Evolutionary conservation across 1,140 invertebrate species (phyloP).

Genomic region (Procambarus virginalis): DNA sequence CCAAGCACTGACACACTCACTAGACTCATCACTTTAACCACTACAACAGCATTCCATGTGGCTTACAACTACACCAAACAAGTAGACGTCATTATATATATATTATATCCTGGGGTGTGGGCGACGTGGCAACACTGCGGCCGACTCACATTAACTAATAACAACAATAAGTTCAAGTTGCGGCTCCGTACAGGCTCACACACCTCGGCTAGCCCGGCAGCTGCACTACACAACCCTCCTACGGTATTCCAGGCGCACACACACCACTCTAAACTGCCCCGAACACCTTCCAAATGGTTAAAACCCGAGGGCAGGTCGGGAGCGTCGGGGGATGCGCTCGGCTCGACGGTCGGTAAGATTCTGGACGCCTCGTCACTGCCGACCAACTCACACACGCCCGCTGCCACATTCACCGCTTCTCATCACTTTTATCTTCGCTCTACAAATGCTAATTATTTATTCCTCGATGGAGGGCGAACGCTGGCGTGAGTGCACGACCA

Average conservation of each 20-base stretch:
- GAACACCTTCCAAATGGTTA: slow-evolving; percentile 22
- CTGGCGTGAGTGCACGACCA: neutral
- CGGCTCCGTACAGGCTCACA: slow-evolving; percentile 15
- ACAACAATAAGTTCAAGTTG: slow-evolving; percentile 44
- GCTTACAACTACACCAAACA: slow-evolving; percentile 33
- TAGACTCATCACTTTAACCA: slow-evolving; percentile 36
- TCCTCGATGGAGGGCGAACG: too few species aligned
- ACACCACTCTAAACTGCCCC: slow-evolving; percentile 32
- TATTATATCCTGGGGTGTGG: slow-evolving; percentile 39
- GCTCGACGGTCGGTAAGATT: slow-evolving; percentile 50
- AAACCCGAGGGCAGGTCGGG: slow-evolving; percentile 29
- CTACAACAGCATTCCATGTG: slow-evolving; percentile 31
- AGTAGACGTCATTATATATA: slow-evolving; percentile 7
- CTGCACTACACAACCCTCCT: slow-evolving; percentile 42
- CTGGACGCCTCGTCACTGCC: slow-evolving; percentile 50
- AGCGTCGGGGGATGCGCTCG: slow-evolving; percentile 47
- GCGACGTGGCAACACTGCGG: slow-evolving; percentile 50
- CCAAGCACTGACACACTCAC: slow-evolving; percentile 31
- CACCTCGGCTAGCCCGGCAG: slow-evolving; percentile 19
- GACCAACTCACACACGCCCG: slow-evolving; percentile 28
- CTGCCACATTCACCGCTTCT: slow-evolving; percentile 22
- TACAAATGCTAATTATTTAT: neutral
- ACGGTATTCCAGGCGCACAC: slow-evolving; percentile 1
- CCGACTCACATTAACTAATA: slow-evolving; percentile 2
- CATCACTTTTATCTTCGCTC: neutral